phyloP scores from a whole-genome alignment of 1,140 invertebrate genomes.

The Dreissena rostriformis region DNA sequence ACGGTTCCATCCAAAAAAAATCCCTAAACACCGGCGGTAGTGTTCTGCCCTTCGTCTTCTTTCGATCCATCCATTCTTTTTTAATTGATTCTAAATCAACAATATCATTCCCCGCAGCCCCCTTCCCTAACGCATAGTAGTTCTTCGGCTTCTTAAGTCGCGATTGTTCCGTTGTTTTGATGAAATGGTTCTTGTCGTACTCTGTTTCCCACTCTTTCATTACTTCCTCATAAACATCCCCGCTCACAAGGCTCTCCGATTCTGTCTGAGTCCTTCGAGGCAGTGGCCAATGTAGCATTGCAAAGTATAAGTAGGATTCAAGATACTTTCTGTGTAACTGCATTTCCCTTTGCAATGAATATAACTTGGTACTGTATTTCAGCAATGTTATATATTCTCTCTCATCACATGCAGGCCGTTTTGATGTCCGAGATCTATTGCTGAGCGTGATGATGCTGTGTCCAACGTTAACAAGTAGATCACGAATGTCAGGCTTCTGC shows the following conservation, averaged over 20 bases:
- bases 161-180: constrained; percentile 19
- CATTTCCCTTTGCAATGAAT: constrained; percentile 3
- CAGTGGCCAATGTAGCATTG: constrained; percentile 42
- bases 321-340: constrained; percentile 16
- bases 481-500: constrained; percentile 4
- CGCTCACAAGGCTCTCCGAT: constrained; percentile 7
- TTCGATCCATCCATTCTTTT: constrained; percentile 31
- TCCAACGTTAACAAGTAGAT: constrained; percentile 34
- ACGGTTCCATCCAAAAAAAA: constrained; percentile 19
- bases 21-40: constrained; percentile 6
- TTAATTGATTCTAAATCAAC: constrained; percentile 36
- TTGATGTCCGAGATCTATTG: neutral
- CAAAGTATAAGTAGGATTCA: constrained; percentile 29
- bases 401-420: neutral
- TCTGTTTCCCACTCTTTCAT: constrained; percentile 28
- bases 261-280: neutral
- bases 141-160: constrained; percentile 31
- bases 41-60: constrained; percentile 4
- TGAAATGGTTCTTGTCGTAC: constrained; percentile 26
- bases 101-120: constrained; percentile 37
- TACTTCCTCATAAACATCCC: constrained; percentile 2
- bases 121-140: constrained; percentile 41
- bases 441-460: constrained; percentile 29
- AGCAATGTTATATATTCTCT: constrained; percentile 2
- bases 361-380: constrained; percentile 9